Percentiles rank a stretch among this genome's conserved stretches.
These are phyloP conservation scores for Choreutis nemorana DNA, from an alignment of 2,888 invertebrate genomes.

Conservation along the genomic window DNA sequence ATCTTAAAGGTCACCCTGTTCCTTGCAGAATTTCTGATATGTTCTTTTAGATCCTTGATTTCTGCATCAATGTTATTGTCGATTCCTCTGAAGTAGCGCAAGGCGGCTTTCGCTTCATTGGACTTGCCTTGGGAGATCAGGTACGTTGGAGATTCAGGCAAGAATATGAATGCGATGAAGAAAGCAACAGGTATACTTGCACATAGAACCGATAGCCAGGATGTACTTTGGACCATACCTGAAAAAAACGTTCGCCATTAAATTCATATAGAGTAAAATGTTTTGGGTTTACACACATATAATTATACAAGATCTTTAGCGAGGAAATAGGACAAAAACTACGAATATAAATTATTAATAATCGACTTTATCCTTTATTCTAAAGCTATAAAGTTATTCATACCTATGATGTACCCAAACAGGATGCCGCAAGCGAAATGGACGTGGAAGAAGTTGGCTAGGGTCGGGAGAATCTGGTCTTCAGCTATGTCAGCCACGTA, in stretches of 20 bases:
- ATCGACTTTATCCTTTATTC: too few species aligned
- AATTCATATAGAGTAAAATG: not conserved
- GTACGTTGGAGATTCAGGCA: constrained; percentile 78
- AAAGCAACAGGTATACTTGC: constrained; percentile 48
- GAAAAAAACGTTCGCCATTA: constrained; percentile 16
- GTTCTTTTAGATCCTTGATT: constrained; percentile 51
- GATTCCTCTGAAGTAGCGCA: constrained; percentile 69
- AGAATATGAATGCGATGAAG: constrained; percentile 63
- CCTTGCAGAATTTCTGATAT: constrained; percentile 43
- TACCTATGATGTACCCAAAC: constrained; percentile 67
- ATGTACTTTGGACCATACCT: constrained; percentile 46
- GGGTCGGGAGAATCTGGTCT: constrained; percentile 65
- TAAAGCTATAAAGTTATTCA: constrained; percentile 9
- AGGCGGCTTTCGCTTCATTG: constrained; percentile 66
- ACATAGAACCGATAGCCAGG: constrained; percentile 46
- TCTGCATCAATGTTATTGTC: constrained; percentile 67
- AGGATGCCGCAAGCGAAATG: constrained; percentile 72
- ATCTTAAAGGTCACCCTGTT: constrained; percentile 53
- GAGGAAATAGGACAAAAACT: not conserved
- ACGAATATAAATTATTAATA: not conserved
- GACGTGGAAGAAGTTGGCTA: constrained; percentile 75
- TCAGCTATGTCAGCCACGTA: constrained; percentile 73
- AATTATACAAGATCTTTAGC: not conserved
- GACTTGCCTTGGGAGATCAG: constrained; percentile 61
- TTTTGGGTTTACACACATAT: not conserved